These are phyloP conservation scores for Leptatherina wallacei DNA, from an alignment of 2,797 vertebrate species.

Conservation along the genomic window DNA sequence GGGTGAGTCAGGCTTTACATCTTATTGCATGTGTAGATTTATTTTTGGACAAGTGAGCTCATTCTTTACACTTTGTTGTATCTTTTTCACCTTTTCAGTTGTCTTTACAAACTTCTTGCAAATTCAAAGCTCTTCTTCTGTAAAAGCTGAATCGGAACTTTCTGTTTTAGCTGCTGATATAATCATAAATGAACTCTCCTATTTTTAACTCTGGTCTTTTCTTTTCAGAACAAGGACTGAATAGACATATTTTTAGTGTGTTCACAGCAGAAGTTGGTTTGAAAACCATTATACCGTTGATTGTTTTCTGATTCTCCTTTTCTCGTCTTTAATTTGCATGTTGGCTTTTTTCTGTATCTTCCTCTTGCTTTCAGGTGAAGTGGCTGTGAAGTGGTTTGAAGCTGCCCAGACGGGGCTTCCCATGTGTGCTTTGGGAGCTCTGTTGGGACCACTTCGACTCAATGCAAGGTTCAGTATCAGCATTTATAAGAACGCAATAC, in stretches of 20 bases:
- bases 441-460: constrained; percentile 88
- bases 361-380: constrained; percentile 85
- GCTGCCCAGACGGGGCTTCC: constrained; percentile 93
- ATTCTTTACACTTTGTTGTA: neutral
- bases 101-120: neutral
- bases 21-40: neutral
- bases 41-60: neutral
- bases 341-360: neutral
- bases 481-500: neutral
- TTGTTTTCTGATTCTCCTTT: neutral
- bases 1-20: constrained; percentile 81
- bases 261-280: neutral
- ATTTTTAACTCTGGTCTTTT: too few relatives aligned
- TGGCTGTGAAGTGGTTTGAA: constrained; percentile 97
- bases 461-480: constrained; percentile 81
- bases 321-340: constrained; percentile 7
- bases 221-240: too few relatives aligned
- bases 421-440: constrained; percentile 94
- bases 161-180: neutral
- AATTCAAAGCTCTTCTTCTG: neutral
- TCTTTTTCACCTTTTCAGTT: neutral
- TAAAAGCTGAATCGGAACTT: neutral
- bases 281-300: neutral
- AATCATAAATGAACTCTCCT: neutral
- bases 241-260: neutral